Conservation (phyloP, 2,113 vertebrate genomes). For the Crotalus horridus region DNA sequence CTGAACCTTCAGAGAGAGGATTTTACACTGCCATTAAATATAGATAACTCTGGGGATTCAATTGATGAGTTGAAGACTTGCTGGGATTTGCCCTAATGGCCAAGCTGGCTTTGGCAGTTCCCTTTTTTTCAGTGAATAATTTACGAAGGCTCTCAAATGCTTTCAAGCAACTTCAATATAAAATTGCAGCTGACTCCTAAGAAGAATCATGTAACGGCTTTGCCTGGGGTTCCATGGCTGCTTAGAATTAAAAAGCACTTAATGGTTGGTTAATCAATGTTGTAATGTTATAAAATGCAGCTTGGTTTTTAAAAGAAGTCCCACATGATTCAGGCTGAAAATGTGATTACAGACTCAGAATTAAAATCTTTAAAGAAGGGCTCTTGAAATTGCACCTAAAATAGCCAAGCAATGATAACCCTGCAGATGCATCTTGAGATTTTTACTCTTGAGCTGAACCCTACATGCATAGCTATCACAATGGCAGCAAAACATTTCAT, state of each 20-base stretch:
- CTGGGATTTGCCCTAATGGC: slow-evolving; percentile 51
- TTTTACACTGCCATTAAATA: slow-evolving; percentile 67
- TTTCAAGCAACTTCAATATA: slow-evolving; percentile 50
- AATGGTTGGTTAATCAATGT: slow-evolving; percentile 27
- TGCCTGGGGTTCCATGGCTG: slow-evolving; percentile 5
- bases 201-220: slow-evolving; percentile 50
- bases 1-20: slow-evolving; percentile 46
- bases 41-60: slow-evolving; percentile 47
- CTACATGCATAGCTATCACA: not conserved
- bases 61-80: slow-evolving; percentile 45
- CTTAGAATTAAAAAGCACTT: slow-evolving; percentile 31
- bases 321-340: not conserved
- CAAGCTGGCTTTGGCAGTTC: slow-evolving; percentile 52
- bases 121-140: slow-evolving; percentile 65
- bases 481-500: not conserved
- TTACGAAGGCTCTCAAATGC: slow-evolving; percentile 64
- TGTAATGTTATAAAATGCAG: not conserved
- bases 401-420: not conserved
- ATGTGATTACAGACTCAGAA: not conserved
- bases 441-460: not conserved
- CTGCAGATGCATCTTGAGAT: not conserved
- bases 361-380: not conserved
- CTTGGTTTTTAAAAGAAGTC: slow-evolving; percentile 28
- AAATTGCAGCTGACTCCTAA: slow-evolving; percentile 48
- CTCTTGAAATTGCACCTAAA: not conserved